phyloP scores from a whole-genome alignment of 1,140 invertebrate species.

The Branchinecta lindahli region DNA sequence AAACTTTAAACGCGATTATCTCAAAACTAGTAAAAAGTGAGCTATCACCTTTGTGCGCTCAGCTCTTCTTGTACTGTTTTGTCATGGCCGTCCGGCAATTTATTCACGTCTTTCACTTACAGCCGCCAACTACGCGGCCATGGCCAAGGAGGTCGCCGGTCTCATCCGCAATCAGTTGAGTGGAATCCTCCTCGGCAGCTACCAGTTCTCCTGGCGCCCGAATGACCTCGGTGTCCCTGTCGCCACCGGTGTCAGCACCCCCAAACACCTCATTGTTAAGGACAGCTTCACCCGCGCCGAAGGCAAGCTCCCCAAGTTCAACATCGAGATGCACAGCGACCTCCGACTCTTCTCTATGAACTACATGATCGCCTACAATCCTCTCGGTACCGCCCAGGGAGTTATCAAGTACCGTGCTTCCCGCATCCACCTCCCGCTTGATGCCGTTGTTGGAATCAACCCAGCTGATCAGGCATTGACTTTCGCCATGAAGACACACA shows the following conservation, averaged over 20 bases:
- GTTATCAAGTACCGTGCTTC: slow-evolving; percentile 16
- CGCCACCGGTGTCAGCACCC: slow-evolving; percentile 15
- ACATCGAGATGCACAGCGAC: slow-evolving; percentile 14
- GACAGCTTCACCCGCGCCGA: slow-evolving; percentile 12
- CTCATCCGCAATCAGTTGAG: slow-evolving; percentile 12
- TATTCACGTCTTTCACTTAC: neutral
- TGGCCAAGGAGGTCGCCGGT: slow-evolving; percentile 12
- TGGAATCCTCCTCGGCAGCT: slow-evolving; percentile 14
- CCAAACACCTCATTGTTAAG: slow-evolving; percentile 6
- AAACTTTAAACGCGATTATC: no score
- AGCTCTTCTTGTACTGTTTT: no score
- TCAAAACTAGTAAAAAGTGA: no score
- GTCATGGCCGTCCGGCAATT: no score
- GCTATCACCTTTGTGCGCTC: no score
- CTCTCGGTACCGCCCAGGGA: slow-evolving; percentile 17
- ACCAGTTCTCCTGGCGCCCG: slow-evolving; percentile 17
- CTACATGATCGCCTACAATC: slow-evolving; percentile 18
- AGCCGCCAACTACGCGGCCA: neutral
- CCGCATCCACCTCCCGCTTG: slow-evolving; percentile 17
- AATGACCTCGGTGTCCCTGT: slow-evolving; percentile 20
- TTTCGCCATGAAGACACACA: slow-evolving; percentile 16
- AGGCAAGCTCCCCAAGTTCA: slow-evolving; percentile 6
- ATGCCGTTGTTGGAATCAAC: slow-evolving; percentile 14
- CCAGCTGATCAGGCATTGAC: slow-evolving; percentile 12
- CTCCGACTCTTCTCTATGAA: slow-evolving; percentile 9